Evolutionary conservation across 2,113 vertebrate species (phyloP).

Genomic region (Rhadina sibilatrix): DNA sequence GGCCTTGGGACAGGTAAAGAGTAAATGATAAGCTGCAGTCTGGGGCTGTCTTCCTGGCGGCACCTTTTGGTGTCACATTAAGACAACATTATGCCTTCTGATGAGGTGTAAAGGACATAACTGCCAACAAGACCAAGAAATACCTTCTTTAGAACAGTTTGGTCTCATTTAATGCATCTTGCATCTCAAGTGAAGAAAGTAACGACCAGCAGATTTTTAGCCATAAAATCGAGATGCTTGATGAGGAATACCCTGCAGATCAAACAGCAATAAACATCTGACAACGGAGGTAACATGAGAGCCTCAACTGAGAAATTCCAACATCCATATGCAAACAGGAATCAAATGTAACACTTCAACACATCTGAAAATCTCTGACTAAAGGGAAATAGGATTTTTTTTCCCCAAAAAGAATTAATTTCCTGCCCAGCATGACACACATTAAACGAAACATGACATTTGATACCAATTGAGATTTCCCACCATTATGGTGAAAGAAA

Average conservation of each 20-base stretch:
- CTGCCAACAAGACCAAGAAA: neutral
- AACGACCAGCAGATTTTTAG: neutral
- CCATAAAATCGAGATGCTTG: neutral
- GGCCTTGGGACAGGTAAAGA: constrained; percentile 22
- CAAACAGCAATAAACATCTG: neutral
- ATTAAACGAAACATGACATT: neutral
- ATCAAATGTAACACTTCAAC: neutral
- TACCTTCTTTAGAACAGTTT: neutral
- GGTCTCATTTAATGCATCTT: neutral
- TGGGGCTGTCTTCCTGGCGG: neutral
- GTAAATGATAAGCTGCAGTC: neutral
- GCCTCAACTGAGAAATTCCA: neutral
- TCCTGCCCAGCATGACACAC: neutral
- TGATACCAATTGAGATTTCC: neutral
- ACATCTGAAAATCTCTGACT: neutral
- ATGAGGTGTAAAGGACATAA: neutral
- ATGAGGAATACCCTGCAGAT: neutral
- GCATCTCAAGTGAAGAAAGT: neutral
- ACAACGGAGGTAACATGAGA: neutral
- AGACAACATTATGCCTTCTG: neutral
- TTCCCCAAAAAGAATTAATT: neutral
- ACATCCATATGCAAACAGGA: neutral
- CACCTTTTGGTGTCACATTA: neutral
- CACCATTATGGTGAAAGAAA: neutral
- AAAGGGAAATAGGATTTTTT: neutral